A percentile compares a stretch with the other conserved stretches of the same genome.
These are phyloP conservation scores for Neopelma chrysocephalum DNA, from an alignment of 2,797 vertebrate species.

Conservation along the genomic window DNA sequence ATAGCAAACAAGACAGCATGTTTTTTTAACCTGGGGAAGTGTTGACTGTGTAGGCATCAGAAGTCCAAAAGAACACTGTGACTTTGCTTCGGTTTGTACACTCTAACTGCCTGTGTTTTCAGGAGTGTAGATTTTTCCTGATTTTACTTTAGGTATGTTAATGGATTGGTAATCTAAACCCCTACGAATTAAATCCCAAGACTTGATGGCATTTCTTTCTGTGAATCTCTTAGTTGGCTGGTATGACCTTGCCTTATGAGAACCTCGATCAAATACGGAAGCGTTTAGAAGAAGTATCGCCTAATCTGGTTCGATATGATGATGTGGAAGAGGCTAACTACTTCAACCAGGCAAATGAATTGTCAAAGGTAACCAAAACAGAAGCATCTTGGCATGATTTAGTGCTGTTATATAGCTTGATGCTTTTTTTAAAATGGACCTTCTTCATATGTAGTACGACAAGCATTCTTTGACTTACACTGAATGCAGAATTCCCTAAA, in stretches of 20 bases:
- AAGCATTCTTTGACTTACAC: background rate
- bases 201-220: slow-evolving; percentile 13
- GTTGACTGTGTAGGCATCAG: background rate
- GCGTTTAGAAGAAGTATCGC: slow-evolving; percentile 90
- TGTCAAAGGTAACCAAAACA: slow-evolving; percentile 81
- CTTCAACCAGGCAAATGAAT: slow-evolving; percentile 91
- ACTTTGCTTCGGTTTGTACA: background rate
- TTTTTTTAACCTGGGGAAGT: background rate
- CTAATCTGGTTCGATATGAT: slow-evolving; percentile 92
- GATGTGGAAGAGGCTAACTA: slow-evolving; percentile 95
- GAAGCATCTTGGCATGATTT: background rate
- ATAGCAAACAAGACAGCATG: background rate
- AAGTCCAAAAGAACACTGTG: background rate
- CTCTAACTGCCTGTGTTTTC: background rate
- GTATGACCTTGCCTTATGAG: slow-evolving; percentile 89
- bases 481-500: background rate
- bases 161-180: background rate
- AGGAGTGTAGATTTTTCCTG: background rate
- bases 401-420: background rate
- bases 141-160: background rate
- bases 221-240: slow-evolving; percentile 81
- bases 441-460: background rate
- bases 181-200: background rate
- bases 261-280: slow-evolving; percentile 85
- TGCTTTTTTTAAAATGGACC: background rate